A percentile compares a stretch with the other conserved stretches of the same genome.
phyloP scores from a whole-genome alignment of 1,140 invertebrate species.

The Anastrepha obliqua region DNA sequence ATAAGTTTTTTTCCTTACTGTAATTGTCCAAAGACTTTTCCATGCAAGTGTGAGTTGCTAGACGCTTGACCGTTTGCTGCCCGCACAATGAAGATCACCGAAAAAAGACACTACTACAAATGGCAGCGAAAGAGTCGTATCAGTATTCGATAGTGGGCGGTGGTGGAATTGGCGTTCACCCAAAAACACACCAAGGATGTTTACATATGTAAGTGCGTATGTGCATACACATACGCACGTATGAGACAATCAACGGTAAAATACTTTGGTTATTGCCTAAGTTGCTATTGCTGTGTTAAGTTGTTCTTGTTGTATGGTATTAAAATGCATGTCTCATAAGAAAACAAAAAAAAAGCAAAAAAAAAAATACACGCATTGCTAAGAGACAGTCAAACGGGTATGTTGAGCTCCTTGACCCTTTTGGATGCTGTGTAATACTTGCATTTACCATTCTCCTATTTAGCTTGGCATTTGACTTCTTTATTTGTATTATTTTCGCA shows the following conservation, averaged over 20 bases:
- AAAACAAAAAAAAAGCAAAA: not conserved
- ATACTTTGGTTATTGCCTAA: not conserved
- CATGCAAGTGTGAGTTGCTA: not conserved
- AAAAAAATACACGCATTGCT: not conserved
- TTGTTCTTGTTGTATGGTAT: not conserved
- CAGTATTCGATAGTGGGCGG: not conserved
- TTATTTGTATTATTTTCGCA: slow-evolving; percentile 22
- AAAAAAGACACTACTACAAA: no score
- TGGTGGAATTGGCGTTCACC: not conserved
- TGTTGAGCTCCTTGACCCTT: not conserved
- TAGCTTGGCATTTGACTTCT: slow-evolving; percentile 20
- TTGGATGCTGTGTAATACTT: not conserved
- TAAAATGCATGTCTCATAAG: slow-evolving; percentile 8
- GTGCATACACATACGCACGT: not conserved
- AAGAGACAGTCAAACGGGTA: not conserved
- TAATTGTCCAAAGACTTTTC: not conserved
- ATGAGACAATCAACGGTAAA: not conserved
- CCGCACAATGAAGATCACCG: not conserved
- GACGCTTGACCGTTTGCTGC: not conserved
- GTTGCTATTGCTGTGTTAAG: not conserved
- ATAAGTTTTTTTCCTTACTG: no score
- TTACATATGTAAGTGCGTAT: not conserved
- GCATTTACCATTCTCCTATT: not conserved
- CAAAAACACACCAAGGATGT: not conserved
- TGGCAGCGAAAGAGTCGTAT: not conserved